These are phyloP conservation scores for Syngnathoides biaculeatus DNA, from an alignment of 2,113 vertebrate species.

Conservation along the genomic window DNA sequence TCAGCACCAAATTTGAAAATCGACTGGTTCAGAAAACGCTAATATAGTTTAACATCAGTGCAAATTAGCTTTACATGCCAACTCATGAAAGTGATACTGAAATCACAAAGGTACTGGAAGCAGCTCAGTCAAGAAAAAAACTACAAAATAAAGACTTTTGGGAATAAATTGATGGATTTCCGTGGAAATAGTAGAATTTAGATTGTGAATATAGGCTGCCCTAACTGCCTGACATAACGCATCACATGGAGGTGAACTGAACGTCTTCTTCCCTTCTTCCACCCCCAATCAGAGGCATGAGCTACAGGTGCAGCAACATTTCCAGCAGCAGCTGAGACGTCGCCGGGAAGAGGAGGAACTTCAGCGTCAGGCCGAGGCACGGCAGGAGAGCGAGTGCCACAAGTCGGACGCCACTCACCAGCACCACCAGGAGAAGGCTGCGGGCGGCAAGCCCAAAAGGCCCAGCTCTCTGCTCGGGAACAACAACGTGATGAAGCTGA, in stretches of 20 bases:
- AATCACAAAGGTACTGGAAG: background rate
- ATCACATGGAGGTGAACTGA: background rate
- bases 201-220: no score
- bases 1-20: no score
- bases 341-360: slow-evolving; percentile 87
- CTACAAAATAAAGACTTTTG: no score
- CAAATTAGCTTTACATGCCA: no score
- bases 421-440: slow-evolving; percentile 72
- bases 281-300: slow-evolving; percentile 80
- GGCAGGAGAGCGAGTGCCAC: slow-evolving; percentile 76
- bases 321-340: slow-evolving; percentile 87
- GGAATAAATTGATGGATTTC: no score
- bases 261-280: background rate
- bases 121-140: no score
- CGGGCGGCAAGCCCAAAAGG: slow-evolving; percentile 80
- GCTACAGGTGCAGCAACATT: slow-evolving; percentile 88
- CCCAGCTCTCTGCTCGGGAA: slow-evolving; percentile 86
- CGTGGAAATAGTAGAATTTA: no score
- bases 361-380: slow-evolving; percentile 83
- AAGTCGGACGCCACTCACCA: slow-evolving; percentile 65
- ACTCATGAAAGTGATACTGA: no score
- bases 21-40: no score
- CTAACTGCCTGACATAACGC: background rate
- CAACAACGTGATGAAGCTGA: slow-evolving; percentile 90
- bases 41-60: no score